Base-by-base conservation (phyloP, 2,113 vertebrate genomes). In the Cathartes aura region DNA sequence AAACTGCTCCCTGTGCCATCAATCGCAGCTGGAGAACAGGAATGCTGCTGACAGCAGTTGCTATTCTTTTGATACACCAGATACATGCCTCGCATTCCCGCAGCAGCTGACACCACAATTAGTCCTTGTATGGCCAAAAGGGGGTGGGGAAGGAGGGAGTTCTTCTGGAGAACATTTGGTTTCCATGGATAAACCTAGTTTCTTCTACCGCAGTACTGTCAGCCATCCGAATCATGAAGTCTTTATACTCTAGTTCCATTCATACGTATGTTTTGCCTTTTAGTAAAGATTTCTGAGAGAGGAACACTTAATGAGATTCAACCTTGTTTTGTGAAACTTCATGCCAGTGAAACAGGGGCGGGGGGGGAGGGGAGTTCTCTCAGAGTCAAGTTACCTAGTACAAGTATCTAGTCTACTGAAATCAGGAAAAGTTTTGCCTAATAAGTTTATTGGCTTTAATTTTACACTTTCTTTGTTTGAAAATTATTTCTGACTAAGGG, bases 21-120 rank as follows among this genome's bases (percentile, higher is more conserved):
- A 84, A 2, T 82, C 3, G 0, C 1, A 23, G 38, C 71, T 76
- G 82, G 73, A 82, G 78, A 71, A 53, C 22, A 93, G 82, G 89
- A 97, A 94, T 74, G 89, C 91, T 93, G 90, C 91, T 78, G 95
- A 90, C 89, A 94, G 89, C 89, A 95, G 84, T 63, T 94, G 93
- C 92, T 93, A 85, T 94, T 95, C 94, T 97, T 96, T 60, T 86
- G 62, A 90, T 76, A 89, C 36, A 92, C 62, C 72, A 96, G 91
- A 94, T 2, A 88, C 87, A 96, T 96, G 86, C 93, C 66, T 95
- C 3, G 2, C 82, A 95, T 97, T 96, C 96, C 85, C 2, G 43
- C 1, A 20, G 89, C 93, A 97, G 91, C 91, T 95, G 96, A 95
- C 82, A 78, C 82, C 72, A 93, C 93, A 96, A 76, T 94, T 97